Percentiles rank a stretch among this genome's conserved stretches.
phyloP scores from a whole-genome alignment of 2,113 vertebrate genomes.

The Callipepla californica region DNA sequence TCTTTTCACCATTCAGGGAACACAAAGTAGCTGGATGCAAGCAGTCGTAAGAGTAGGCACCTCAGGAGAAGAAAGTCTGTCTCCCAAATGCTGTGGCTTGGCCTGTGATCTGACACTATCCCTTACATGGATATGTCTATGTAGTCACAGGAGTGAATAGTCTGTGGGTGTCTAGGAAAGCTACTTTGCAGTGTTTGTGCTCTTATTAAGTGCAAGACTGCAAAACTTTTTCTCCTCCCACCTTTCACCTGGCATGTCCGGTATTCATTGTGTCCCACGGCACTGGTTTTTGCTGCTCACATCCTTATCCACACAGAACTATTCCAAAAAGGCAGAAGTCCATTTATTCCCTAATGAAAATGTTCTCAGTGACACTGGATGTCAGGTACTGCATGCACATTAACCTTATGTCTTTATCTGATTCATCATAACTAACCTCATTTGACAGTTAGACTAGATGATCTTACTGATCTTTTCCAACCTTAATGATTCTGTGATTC shows the following conservation, averaged over 20 bases:
- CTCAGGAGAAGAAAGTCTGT: not conserved
- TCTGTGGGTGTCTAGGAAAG: not conserved
- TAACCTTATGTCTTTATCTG: not conserved
- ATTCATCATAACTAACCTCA: not conserved
- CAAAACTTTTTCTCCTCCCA: not conserved
- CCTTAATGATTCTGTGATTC: too few relatives aligned
- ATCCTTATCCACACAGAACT: not conserved
- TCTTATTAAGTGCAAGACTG: not conserved
- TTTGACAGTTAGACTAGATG: not conserved
- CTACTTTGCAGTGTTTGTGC: not conserved
- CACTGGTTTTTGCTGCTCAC: not conserved
- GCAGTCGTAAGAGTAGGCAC: not conserved
- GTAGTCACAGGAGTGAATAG: not conserved
- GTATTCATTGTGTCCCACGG: not conserved
- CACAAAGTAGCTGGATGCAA: not conserved
- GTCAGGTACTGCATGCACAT: rapidly evolving
- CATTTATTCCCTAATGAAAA: not conserved
- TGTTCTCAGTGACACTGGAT: not conserved
- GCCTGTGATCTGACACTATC: not conserved
- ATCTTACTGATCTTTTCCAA: too few relatives aligned
- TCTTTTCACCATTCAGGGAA: not conserved
- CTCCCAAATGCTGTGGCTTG: not conserved
- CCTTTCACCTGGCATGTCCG: not conserved
- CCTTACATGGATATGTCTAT: not conserved
- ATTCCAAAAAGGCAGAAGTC: not conserved